Base-by-base conservation (phyloP, 2,888 invertebrate species). In the Stenotaenia linearis region DNA sequence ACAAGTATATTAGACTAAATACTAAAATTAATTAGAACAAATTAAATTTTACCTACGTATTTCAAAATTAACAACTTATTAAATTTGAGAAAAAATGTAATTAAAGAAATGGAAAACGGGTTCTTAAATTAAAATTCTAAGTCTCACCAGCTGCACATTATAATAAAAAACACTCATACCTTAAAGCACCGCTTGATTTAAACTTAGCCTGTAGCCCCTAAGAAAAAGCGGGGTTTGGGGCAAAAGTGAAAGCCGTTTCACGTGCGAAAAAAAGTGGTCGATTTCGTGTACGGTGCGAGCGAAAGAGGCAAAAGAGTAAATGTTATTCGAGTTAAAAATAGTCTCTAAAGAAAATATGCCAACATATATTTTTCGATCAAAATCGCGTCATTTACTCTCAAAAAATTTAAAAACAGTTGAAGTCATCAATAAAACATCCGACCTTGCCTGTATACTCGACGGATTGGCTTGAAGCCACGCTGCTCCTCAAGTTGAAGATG, bases 401-500 rank as follows among this genome's bases (percentile, higher is more conserved):
- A 69, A 12, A 18, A 18, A 50, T 18, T 18, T 7, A 50, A 50
- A 50, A 50, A 50, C n/a, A 50, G 18, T 3, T 18, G 15, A 50
- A 69, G 9, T 28, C 69, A 69, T 69, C 69, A 69, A 69, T 28
- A 23, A 69, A 28, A 69, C 25, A 25, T 50, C 50, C 18, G 50
- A 21, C 50, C 50, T 50, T 50, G 50, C 18, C 15, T 40, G 50
- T n/a, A 50, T 18, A 50, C 50, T 50, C 21, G n/a, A 9, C 12
- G 25, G 69, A 69, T 69, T 69, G 69, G 69, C 69, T 28, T 25
- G 25, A 69, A 25, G 69, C 69, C 69, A 69, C 28, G 10, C 69
- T 25, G 25, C 69, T 28, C 69, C n/a, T 69, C 69, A 69, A 69
- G 25, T n/a, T 69, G 25, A 69, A 69, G 69, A 69, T 69, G 69